These are phyloP conservation scores for Lagria hirta DNA, from an alignment of 2,888 invertebrate genomes.

Conservation along the genomic window DNA sequence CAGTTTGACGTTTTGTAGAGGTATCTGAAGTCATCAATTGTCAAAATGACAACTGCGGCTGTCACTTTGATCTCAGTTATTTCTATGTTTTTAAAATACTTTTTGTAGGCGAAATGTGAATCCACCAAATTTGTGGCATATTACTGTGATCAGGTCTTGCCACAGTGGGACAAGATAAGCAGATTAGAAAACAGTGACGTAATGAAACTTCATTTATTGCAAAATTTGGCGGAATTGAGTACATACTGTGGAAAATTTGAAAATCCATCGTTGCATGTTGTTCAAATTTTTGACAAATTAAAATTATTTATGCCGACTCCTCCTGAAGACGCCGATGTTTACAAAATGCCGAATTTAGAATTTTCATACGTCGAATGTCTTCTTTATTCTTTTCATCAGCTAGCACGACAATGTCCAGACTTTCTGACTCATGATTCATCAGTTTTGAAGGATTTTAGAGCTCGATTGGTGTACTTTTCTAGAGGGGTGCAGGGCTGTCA, in stretches of 20 bases:
- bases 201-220: constrained; percentile 76
- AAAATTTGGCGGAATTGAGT: constrained; percentile 84
- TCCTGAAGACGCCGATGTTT: constrained; percentile 66
- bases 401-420: constrained; percentile 78
- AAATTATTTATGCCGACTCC: constrained; percentile 91
- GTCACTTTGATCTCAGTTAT: constrained; percentile 5
- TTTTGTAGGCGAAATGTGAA: constrained; percentile 75
- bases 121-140: constrained; percentile 83
- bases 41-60: too few relatives aligned
- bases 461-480: constrained; percentile 88
- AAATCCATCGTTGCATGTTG: constrained; percentile 71
- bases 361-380: constrained; percentile 94
- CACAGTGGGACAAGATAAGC: constrained; percentile 69
- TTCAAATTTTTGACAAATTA: constrained; percentile 74
- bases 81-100: constrained; percentile 15
- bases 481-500: constrained; percentile 75
- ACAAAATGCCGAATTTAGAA: constrained; percentile 78
- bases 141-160: constrained; percentile 81
- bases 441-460: constrained; percentile 80
- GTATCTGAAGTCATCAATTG: too few relatives aligned
- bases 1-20: too few relatives aligned
- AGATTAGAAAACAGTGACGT: constrained; percentile 61
- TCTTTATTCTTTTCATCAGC: constrained; percentile 72
- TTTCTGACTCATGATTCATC: constrained; percentile 72
- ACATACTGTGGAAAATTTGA: constrained; percentile 76